Evolutionary conservation across 2,888 invertebrate genomes (phyloP).

Genomic region (Sminthurides aquaticus): DNA sequence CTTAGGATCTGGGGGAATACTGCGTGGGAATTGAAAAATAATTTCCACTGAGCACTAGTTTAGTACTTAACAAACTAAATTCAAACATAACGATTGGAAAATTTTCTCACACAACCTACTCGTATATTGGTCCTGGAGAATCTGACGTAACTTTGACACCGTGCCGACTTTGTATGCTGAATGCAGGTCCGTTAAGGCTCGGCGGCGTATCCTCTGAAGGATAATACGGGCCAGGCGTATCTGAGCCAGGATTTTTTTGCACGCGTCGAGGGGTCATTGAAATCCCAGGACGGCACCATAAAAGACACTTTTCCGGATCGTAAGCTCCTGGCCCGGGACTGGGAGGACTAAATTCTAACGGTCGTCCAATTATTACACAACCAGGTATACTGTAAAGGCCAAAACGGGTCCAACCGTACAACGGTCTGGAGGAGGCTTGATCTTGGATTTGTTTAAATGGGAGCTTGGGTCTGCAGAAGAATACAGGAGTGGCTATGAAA

Average conservation of each 20-base stretch:
- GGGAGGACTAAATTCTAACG: background rate
- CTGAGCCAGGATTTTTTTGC: background rate
- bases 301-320: constrained; percentile 3
- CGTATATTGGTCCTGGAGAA: constrained; percentile 8
- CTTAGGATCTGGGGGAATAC: background rate
- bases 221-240: constrained; percentile 10
- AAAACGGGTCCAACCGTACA: constrained; percentile 25
- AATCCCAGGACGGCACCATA: background rate
- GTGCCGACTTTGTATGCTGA: constrained; percentile 15
- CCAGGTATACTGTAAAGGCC: constrained; percentile 25
- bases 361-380: constrained; percentile 20
- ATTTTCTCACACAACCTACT: background rate
- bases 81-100: too few relatives aligned
- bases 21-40: too few relatives aligned
- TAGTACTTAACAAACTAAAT: too few relatives aligned
- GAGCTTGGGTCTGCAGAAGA: background rate
- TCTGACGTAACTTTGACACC: background rate
- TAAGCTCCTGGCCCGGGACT: constrained; percentile 24
- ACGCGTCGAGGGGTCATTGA: background rate
- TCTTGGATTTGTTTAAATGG: background rate
- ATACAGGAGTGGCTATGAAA: background rate
- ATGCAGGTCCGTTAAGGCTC: constrained; percentile 16
- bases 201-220: background rate
- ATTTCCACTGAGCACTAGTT: background rate
- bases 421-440: constrained; percentile 8